Evolutionary conservation across 2,888 invertebrate species (phyloP).

Genomic region (Coenonympha glycerion): DNA sequence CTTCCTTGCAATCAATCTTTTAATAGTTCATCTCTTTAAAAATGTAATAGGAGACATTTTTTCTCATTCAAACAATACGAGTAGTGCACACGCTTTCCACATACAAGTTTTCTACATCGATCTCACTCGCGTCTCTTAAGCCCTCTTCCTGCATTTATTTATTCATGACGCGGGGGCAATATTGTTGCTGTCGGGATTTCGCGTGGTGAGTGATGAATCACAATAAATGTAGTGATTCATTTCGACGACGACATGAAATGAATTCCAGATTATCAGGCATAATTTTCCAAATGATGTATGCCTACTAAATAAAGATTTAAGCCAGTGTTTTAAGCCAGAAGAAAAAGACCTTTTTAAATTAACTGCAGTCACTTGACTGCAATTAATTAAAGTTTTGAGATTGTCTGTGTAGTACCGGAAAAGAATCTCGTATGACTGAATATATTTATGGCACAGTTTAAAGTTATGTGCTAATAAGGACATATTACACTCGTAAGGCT

Average conservation of each 20-base stretch:
- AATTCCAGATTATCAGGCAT: background rate
- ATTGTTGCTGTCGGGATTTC: constrained; percentile 27
- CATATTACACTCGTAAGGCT: too few species aligned
- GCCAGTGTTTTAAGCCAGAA: background rate
- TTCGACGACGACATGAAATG: background rate
- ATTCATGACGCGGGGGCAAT: constrained; percentile 32
- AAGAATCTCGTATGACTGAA: too few species aligned
- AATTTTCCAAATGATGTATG: background rate
- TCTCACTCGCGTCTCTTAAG: constrained; percentile 20
- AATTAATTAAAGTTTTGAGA: too few species aligned
- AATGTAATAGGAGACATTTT: background rate
- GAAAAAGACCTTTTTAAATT: too few species aligned
- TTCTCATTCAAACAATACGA: constrained; percentile 10
- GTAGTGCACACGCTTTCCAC: constrained; percentile 13
- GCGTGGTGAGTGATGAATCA: constrained; percentile 30
- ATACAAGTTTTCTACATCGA: constrained; percentile 4
- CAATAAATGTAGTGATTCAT: constrained; percentile 26
- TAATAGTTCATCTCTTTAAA: background rate
- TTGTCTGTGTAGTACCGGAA: too few species aligned
- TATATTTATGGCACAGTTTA: too few species aligned
- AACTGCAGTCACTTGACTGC: too few species aligned
- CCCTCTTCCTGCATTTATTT: constrained; percentile 30
- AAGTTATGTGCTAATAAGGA: too few species aligned
- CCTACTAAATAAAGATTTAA: background rate
- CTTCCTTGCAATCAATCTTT: background rate